These are phyloP conservation scores for Oedothorax gibbosus DNA, from an alignment of 1,140 invertebrate species.

Conservation along the genomic window DNA sequence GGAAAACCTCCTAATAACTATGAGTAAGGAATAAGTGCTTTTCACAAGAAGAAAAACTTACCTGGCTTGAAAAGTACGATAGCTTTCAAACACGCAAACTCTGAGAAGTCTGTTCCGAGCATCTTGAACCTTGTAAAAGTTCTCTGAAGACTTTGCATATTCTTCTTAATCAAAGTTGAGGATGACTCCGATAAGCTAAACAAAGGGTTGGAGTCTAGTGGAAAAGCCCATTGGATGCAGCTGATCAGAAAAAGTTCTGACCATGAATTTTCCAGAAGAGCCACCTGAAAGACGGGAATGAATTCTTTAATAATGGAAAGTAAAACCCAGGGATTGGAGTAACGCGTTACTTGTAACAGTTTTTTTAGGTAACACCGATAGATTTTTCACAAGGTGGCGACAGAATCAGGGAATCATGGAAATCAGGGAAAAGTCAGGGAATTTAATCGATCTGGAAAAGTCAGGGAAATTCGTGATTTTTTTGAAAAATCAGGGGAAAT, in stretches of 20 bases:
- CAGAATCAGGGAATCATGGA: too few relatives aligned
- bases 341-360: too few relatives aligned
- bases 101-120: constrained; percentile 22
- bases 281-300: background rate
- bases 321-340: too few relatives aligned
- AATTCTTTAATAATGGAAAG: background rate
- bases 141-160: constrained; percentile 5
- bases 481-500: too few relatives aligned
- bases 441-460: too few relatives aligned
- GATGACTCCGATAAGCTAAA: background rate
- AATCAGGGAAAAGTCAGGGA: too few relatives aligned
- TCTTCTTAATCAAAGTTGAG: background rate
- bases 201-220: constrained; percentile 26
- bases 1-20: background rate
- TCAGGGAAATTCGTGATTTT: too few relatives aligned
- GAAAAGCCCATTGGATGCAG: constrained; percentile 41
- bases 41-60: constrained; percentile 3
- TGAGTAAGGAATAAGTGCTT: background rate
- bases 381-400: too few relatives aligned
- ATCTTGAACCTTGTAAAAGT: constrained; percentile 31
- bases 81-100: constrained; percentile 52
- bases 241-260: constrained; percentile 35
- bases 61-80: constrained; percentile 46
- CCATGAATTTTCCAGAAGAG: constrained; percentile 40
- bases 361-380: background rate